Evolutionary conservation across 2,797 vertebrate species (phyloP), one percentile per base, ranked within the genome.

Genomic region (Vireo griseus): DNA sequence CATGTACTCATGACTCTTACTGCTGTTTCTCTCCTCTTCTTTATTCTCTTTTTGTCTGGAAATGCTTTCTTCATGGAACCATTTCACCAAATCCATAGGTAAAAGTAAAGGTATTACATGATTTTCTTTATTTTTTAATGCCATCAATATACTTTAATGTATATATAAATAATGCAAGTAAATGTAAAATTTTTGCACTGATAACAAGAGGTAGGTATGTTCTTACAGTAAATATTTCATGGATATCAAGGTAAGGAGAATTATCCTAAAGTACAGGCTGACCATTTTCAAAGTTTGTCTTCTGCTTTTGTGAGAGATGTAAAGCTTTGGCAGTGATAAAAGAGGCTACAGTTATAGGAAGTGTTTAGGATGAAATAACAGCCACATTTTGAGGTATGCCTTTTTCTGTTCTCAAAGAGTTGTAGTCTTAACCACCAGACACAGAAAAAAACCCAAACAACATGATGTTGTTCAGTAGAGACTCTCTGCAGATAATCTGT

Each of bases 51-150:
- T 94, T 97, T 99, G 98, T 99, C 98, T 98, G 99, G 99, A 98
- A 98, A 98, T 98, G 98, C 98, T 99, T 99, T 98, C 99, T 98
- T 98, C 98, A 99, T 99, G 99, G 99, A 99, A 98, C 97, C 99
- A 99, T 99, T 99, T 98, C 99, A 99, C 98, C 99, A 98, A 98
- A 98, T 98, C 97, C 97, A 98, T 99, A 99, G 99, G 99, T 99
- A 99, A 99, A 99, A 99, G 97, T 98, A 99, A 99, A 99, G 99
- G 99, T 99, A 99, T 98, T 98, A 97, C 94, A 98, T 97, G 92
- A 96, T 97, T 97, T 98, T 97, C 87, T 97, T 98, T 97, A 92
- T 97, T 97, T 97, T 97, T 95, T 86, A 97, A 94, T 97, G 83
- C 67, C 95, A 95, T 95, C 95, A 92, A n/a, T 97, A 74, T 97